These are phyloP conservation scores for Oscheius sp. DNA, from an alignment of 2,888 invertebrate genomes.

Conservation along the genomic window DNA sequence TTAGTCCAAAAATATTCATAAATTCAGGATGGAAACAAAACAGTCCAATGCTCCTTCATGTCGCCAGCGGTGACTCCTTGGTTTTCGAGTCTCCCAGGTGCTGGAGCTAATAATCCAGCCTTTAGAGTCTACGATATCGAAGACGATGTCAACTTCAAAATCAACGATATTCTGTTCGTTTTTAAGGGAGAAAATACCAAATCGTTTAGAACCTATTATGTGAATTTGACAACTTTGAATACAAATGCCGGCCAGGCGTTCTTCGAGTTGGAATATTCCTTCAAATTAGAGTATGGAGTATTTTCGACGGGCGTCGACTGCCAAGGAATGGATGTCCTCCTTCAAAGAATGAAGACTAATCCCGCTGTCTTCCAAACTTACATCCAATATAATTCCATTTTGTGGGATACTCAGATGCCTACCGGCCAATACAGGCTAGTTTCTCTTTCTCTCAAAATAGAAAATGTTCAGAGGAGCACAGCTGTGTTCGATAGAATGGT, in stretches of 20 bases:
- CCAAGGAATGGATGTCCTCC: constrained; percentile 31
- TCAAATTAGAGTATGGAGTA: constrained; percentile 54
- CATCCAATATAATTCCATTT: constrained; percentile 50
- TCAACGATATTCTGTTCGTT: constrained; percentile 57
- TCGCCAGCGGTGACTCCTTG: constrained; percentile 89
- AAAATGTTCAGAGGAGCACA: constrained; percentile 52
- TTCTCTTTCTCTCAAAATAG: neutral
- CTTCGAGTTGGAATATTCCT: constrained; percentile 57
- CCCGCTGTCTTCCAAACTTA: constrained; percentile 46
- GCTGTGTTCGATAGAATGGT: constrained; percentile 61
- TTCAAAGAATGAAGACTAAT: constrained; percentile 43
- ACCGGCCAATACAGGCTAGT: constrained; percentile 41
- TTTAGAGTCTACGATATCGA: constrained; percentile 58
- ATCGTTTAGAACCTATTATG: constrained; percentile 59
- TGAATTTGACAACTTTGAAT: constrained; percentile 60
- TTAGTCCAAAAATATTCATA: neutral
- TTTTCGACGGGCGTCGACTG: constrained; percentile 40
- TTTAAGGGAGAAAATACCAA: constrained; percentile 23
- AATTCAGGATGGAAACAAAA: constrained; percentile 68
- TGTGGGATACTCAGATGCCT: constrained; percentile 44
- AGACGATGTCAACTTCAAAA: constrained; percentile 34
- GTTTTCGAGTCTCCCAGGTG: constrained; percentile 75
- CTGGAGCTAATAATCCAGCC: constrained; percentile 69
- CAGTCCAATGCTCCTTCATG: constrained; percentile 77
- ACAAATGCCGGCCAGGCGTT: constrained; percentile 41